Percentiles rank a stretch among this genome's conserved stretches.
Evolutionary conservation across 2,797 vertebrate genomes (phyloP).

Genomic region (Enoplosus armatus): DNA sequence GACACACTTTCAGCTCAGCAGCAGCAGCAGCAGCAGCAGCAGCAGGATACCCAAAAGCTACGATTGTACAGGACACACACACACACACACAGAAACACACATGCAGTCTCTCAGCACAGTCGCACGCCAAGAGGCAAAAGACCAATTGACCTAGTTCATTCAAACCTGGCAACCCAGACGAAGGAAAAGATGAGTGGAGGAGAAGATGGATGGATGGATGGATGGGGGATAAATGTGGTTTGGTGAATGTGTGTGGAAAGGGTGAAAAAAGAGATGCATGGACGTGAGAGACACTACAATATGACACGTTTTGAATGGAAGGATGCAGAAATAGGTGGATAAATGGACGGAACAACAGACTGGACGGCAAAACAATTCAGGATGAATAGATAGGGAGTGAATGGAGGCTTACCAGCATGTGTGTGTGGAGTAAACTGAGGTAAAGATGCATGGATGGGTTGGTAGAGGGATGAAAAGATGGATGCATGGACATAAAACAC

Average conservation of each 20-base stretch:
- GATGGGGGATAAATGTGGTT: neutral
- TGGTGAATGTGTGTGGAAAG: too few relatives aligned
- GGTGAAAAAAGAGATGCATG: neutral
- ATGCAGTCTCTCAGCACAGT: conserved; percentile 23
- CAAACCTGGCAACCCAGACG: conserved; percentile 54
- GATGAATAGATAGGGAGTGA: neutral
- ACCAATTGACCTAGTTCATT: conserved; percentile 71
- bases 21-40: conserved; percentile 20
- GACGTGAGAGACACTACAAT: too few relatives aligned
- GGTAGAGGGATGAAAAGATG: neutral
- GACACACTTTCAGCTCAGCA: conserved; percentile 24
- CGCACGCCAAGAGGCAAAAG: conserved; percentile 58
- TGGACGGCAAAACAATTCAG: neutral
- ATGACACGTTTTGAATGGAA: neutral
- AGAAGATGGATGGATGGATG: conserved; percentile 22
- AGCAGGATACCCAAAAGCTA: conserved; percentile 4
- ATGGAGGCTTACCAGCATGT: conserved; percentile 1
- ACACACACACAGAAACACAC: conserved; percentile 11
- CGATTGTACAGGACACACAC: conserved; percentile 7
- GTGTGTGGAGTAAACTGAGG: neutral
- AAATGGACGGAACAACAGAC: neutral
- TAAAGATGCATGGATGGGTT: neutral
- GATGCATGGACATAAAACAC: neutral
- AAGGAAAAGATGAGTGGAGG: conserved; percentile 34
- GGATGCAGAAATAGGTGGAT: neutral